These are phyloP conservation scores for Pteronotus mesoamericanus DNA, from an alignment of 2,797 vertebrate species.

Conservation along the genomic window DNA sequence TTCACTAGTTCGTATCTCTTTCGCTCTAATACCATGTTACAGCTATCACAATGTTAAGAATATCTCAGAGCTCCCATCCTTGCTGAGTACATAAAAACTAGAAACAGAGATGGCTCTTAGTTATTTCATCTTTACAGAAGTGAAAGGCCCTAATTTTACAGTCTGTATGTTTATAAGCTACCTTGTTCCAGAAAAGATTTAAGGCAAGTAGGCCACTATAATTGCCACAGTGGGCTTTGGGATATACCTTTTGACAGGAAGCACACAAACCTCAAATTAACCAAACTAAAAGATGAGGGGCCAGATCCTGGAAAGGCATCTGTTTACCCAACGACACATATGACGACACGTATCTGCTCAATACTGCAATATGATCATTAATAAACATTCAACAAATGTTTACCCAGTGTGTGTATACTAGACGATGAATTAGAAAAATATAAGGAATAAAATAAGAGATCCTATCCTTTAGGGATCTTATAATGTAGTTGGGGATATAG, in stretches of 20 bases:
- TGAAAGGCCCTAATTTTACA: neutral
- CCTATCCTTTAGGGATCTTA: neutral
- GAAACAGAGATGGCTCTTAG: neutral
- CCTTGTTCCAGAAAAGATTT: neutral
- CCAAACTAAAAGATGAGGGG: neutral
- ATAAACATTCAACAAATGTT: neutral
- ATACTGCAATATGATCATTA: neutral
- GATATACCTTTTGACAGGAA: neutral
- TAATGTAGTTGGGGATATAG: neutral
- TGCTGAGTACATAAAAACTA: neutral
- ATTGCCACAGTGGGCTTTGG: neutral
- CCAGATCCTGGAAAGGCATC: neutral
- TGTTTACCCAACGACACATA: neutral
- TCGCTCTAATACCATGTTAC: neutral
- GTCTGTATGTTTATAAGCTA: neutral
- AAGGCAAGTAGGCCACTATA: neutral
- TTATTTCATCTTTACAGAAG: conserved; percentile 3
- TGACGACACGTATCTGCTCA: neutral
- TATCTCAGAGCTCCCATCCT: neutral
- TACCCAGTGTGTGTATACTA: neutral
- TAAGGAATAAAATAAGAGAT: neutral
- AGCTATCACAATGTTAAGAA: neutral
- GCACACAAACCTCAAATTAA: neutral
- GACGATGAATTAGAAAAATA: neutral
- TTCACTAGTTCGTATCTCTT: neutral